These are phyloP conservation scores for Pipra filicauda DNA, from an alignment of 2,113 vertebrate genomes.

Conservation along the genomic window DNA sequence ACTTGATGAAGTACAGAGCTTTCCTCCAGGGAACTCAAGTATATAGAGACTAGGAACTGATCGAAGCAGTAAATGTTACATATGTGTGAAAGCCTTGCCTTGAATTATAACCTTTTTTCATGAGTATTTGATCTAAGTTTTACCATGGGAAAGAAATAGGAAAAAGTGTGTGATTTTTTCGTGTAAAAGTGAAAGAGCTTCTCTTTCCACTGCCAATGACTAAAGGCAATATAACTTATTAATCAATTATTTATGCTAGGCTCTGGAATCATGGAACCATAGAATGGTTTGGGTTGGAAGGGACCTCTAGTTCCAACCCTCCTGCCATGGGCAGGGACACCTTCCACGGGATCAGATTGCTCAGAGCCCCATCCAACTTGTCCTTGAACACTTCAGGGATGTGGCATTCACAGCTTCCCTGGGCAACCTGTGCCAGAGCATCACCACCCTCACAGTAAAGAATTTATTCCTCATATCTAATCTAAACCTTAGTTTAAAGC, in stretches of 20 bases:
- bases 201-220: not conserved
- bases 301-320: not conserved
- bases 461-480: not conserved
- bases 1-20: slow-evolving; percentile 24
- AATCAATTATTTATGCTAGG: not conserved
- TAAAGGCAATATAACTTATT: not conserved
- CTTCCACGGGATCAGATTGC: not conserved
- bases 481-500: not conserved
- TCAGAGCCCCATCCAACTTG: not conserved
- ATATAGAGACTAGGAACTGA: not conserved
- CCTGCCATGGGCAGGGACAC: not conserved
- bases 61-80: not conserved
- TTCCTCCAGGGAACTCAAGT: not conserved
- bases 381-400: not conserved
- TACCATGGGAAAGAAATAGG: not conserved
- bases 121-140: not conserved
- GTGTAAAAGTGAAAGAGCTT: not conserved
- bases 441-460: not conserved
- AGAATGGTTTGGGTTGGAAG: not conserved
- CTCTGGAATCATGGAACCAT: not conserved
- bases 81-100: not conserved
- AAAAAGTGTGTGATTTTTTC: not conserved
- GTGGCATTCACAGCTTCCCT: not conserved
- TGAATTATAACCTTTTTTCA: not conserved
- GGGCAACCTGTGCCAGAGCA: not conserved